phyloP scores from a whole-genome alignment of 2,113 vertebrate species.

The Fukomys damarensis region DNA sequence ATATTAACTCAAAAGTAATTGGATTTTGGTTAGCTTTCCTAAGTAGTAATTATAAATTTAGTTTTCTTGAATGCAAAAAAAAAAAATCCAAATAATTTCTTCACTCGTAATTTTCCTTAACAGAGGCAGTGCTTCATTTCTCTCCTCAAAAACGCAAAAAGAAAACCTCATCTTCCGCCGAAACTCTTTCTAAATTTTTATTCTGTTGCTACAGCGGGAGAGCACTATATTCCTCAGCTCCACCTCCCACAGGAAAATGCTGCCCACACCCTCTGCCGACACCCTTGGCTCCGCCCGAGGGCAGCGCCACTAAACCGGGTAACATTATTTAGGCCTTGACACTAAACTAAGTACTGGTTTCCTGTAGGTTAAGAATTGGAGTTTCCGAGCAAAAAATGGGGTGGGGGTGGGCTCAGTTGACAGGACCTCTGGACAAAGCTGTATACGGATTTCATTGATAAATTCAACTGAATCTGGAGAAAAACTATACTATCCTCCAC shows the following conservation, averaged over 20 bases:
- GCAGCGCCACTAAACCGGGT: neutral
- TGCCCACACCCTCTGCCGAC: neutral
- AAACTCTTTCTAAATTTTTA: neutral
- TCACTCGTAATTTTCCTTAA: neutral
- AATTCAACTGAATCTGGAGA: neutral
- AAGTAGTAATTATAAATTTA: constrained; percentile 17
- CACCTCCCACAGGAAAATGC: constrained; percentile 21
- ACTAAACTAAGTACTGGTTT: neutral
- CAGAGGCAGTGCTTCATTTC: neutral
- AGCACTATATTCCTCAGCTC: neutral
- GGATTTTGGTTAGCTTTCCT: constrained; percentile 19
- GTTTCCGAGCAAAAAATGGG: neutral
- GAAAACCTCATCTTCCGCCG: neutral
- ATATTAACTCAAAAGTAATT: neutral
- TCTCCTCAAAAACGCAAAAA: neutral
- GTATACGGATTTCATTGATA: neutral
- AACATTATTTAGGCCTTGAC: neutral
- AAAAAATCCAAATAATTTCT: neutral
- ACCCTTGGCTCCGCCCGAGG: neutral
- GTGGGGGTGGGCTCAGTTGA: neutral
- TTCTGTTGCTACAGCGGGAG: fast-evolving
- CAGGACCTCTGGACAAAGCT: neutral
- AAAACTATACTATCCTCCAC: neutral
- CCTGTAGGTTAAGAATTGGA: neutral
- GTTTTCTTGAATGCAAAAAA: neutral